Evolutionary conservation across 2,113 vertebrate species (phyloP).

Genomic region (Datnioides undecimradiatus): DNA sequence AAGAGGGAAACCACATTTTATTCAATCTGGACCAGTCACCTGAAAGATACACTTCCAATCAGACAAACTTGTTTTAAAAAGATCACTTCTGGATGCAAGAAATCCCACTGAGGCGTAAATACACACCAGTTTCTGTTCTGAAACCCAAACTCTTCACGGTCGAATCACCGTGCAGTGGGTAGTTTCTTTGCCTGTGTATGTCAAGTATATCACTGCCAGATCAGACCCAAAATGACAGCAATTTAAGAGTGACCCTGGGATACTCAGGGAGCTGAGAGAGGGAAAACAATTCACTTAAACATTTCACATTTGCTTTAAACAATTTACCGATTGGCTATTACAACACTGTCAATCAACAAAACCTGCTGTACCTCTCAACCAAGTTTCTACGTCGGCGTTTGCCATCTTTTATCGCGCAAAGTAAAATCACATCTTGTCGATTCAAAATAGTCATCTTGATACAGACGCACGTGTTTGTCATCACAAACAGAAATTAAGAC

Average conservation of each 20-base stretch:
- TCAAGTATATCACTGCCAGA: slow-evolving; percentile 4
- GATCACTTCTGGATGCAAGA: neutral
- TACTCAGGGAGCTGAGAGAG: slow-evolving; percentile 1
- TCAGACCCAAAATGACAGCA: slow-evolving; percentile 9
- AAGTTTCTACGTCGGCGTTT: slow-evolving; percentile 10
- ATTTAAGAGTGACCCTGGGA: neutral
- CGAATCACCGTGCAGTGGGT: neutral
- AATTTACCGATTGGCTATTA: slow-evolving; percentile 8
- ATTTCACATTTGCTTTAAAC: slow-evolving; percentile 45
- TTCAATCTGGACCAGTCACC: neutral
- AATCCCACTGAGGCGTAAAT: neutral
- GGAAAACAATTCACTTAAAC: slow-evolving; percentile 34
- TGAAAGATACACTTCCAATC: neutral
- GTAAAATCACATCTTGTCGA: slow-evolving; percentile 41
- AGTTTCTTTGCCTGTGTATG: neutral
- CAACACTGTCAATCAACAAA: slow-evolving; percentile 35
- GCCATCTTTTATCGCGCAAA: slow-evolving; percentile 28
- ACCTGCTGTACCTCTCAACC: slow-evolving; percentile 10
- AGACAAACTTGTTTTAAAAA: neutral
- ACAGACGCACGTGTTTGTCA: slow-evolving; percentile 33
- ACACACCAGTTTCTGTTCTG: neutral
- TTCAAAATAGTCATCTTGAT: slow-evolving; percentile 27
- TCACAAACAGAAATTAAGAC: slow-evolving; percentile 57
- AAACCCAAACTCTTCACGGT: neutral
- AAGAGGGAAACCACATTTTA: neutral